phyloP scores from a whole-genome alignment of 2,888 invertebrate genomes.

The Antheraea yamamai region DNA sequence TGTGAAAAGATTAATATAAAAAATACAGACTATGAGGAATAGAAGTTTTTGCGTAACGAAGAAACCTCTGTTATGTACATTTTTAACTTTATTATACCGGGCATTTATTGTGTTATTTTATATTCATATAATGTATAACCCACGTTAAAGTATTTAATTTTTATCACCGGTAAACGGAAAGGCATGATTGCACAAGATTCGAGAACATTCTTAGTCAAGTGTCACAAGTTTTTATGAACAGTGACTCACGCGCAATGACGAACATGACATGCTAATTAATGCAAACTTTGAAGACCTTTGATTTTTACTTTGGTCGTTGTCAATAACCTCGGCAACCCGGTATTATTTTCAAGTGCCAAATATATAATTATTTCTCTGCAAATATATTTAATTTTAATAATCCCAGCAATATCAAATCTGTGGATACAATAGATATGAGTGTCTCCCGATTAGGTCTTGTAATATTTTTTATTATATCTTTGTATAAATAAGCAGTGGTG shows the following conservation, averaged over 20 bases:
- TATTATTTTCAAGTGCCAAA: background rate
- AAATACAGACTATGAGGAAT: background rate
- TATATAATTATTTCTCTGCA: background rate
- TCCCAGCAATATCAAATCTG: background rate
- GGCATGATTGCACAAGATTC: constrained; percentile 30
- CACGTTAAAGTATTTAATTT: background rate
- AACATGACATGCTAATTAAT: constrained; percentile 50
- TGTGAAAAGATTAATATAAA: background rate
- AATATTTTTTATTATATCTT: too few species aligned
- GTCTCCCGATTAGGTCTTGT: too few species aligned
- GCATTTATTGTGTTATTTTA: background rate
- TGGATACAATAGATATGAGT: too few species aligned
- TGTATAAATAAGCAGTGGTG: too few species aligned
- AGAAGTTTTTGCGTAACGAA: background rate
- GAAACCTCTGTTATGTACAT: background rate
- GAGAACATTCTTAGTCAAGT: constrained; percentile 35
- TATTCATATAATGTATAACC: background rate
- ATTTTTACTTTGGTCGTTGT: constrained; percentile 23
- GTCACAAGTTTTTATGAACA: constrained; percentile 32
- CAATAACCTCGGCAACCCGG: constrained; percentile 10
- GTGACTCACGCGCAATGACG: constrained; percentile 54
- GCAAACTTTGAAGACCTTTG: constrained; percentile 37
- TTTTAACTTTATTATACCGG: background rate
- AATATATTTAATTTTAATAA: background rate
- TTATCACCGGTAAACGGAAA: constrained; percentile 15